Base-by-base conservation (phyloP, 2,797 vertebrate species). In the Margarornis squamiger region DNA sequence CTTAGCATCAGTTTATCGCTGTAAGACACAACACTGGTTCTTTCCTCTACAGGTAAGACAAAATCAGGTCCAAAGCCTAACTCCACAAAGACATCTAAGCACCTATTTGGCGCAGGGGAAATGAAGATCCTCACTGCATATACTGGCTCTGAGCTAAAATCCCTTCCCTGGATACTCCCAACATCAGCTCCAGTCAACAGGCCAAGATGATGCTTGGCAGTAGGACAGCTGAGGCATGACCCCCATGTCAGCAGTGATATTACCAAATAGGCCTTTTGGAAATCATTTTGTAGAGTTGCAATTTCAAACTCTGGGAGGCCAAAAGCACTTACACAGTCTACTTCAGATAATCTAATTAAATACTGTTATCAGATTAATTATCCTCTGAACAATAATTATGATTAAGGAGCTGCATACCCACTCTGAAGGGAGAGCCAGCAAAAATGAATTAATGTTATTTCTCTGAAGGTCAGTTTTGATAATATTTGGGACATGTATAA, bases 341-440 rank as follows among this genome's bases (percentile, higher is more conserved):
- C 39, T 91, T 88, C 48, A 91, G 73, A 49, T 92, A 93, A 88
- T 81, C 48, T 82, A 94, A 94, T 97, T 86, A 92, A 88, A 90
- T 46, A 59, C n/a, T 73, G 36, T 76, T 86, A 93, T 90, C 90
- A 90, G 71, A 91, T 93, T 91, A 95, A 96, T 94, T 90, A 93
- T 59, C 32, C 52, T 88, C 49, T 83, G 90, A 92, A 91, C 48
- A 91, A 88, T 84, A 86, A 93, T 93, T 93, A 78, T 46, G 63
- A 94, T 74, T 77, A 77, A 88, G 41, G 29, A 76, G 36, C 17
- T 78, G 49, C 46, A 66, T 38, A 68, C 7, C 32, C 80, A 21
- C 17, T 55, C 20, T 57, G 29, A 24, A 78, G 48, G 41, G 48
- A 95, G 52, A 94, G 63, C 2, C 59, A 92, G n/a, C 29, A 63